phyloP scores from a whole-genome alignment of 2,797 vertebrate species.

The Sebastes iracundus region DNA sequence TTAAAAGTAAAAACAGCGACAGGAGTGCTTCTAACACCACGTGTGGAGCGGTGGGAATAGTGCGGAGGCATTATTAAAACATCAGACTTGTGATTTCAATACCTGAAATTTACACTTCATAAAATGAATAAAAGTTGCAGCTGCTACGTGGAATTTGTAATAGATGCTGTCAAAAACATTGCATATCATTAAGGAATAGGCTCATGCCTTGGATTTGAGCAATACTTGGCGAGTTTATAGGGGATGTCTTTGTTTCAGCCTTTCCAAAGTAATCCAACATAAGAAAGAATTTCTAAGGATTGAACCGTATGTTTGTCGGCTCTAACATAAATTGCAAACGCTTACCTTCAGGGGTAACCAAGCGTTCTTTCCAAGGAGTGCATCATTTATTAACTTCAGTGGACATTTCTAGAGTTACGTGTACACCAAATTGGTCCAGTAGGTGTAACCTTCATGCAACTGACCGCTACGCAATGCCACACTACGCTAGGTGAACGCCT shows the following conservation, averaged over 20 bases:
- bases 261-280: no score
- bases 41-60: constrained; percentile 10
- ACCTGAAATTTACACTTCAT: constrained; percentile 16
- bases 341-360: not conserved
- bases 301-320: no score
- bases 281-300: no score
- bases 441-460: no score
- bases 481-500: no score
- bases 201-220: not conserved
- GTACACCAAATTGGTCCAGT: no score
- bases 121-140: constrained; percentile 5
- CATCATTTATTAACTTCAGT: not conserved
- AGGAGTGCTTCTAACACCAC: not conserved
- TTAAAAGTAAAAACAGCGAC: constrained; percentile 26
- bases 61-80: constrained; percentile 29
- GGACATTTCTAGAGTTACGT: no score
- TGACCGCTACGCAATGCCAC: no score
- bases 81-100: constrained; percentile 20
- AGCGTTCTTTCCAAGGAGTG: not conserved
- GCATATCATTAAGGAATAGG: not conserved
- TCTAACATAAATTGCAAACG: not conserved
- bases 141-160: not conserved
- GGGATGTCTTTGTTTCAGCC: no score
- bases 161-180: constrained; percentile 3
- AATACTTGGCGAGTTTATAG: no score